These are phyloP conservation scores for Trachelus stipa DNA, from an alignment of 2,888 invertebrate genomes.

Conservation along the genomic window DNA sequence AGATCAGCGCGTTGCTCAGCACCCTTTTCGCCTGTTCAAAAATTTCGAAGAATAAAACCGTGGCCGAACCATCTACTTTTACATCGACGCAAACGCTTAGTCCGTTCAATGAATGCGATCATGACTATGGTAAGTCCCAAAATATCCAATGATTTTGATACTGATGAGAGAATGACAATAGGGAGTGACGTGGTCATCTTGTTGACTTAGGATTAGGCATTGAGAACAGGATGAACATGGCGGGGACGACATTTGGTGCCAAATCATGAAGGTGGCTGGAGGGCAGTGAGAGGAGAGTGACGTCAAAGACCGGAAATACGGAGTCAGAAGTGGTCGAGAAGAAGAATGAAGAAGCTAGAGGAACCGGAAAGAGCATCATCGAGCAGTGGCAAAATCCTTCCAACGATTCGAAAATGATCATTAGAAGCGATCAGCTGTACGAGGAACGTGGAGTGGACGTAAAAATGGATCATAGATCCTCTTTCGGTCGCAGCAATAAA, in stretches of 20 bases:
- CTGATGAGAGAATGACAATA: no score
- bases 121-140: slow-evolving; percentile 52
- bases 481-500: not conserved
- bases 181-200: no score
- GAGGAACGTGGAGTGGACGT: slow-evolving; percentile 58
- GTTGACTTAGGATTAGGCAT: slow-evolving; percentile 47
- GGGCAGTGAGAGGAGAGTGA: slow-evolving; percentile 53
- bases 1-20: slow-evolving; percentile 78
- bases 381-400: slow-evolving; percentile 53
- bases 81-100: slow-evolving; percentile 61
- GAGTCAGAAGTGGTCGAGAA: slow-evolving; percentile 25
- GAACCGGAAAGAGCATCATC: slow-evolving; percentile 46
- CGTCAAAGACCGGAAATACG: slow-evolving; percentile 6
- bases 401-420: slow-evolving; percentile 28
- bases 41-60: slow-evolving; percentile 68
- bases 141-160: no score
- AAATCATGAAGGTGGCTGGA: slow-evolving; percentile 65
- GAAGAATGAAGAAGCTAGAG: slow-evolving; percentile 21
- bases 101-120: slow-evolving; percentile 57
- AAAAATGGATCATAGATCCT: slow-evolving; percentile 26
- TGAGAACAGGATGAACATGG: slow-evolving; percentile 59
- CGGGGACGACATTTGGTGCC: slow-evolving; percentile 55
- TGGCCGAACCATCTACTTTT: slow-evolving; percentile 49
- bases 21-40: slow-evolving; percentile 79
- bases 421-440: slow-evolving; percentile 47